Evolutionary conservation across 37 sponge, comb jelly and placozoan genomes (phyloP), one percentile per base, ranked within the genome.

Genomic region (Corticium candelabrum): DNA sequence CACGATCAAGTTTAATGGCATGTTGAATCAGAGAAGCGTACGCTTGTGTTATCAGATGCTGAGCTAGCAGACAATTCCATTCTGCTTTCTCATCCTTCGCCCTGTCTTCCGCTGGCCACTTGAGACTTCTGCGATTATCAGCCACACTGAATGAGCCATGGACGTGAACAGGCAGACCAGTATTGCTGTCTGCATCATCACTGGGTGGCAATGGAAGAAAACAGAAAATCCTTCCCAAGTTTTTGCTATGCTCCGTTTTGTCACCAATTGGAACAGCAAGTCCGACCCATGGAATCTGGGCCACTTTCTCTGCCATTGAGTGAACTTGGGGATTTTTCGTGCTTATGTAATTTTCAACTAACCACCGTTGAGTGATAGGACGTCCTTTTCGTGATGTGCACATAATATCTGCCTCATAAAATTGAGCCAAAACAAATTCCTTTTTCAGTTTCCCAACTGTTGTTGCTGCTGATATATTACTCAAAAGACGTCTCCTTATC

Each of bases 91-190:
- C 86, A 32, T 75, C 81, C 40, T 86, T 80, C 50, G 81, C 73
- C 21, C 85, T 81, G 36, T 92, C 93, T 69, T 39, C 41, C 3
- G 76, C 34, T 34, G 93, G 93, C 93, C 93, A 92, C 78, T 89
- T 88, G 30, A 92, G 84, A 74, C 74, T 75, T 15, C 86, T 83
- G 21, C 93, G 38, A 41, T 92, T 86, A 7, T 0, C 2, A 83
- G 76, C 73, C 21, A 88, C 79, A 4, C 74, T 83, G 84, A 88
- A 88, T 34, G 75, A 80, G 41, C 78, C 82, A 77, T 81, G 84
- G 36, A 88, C 85, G 34, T 85, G 85, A 3, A 84, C 84, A 5
- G 85, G 85, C 3, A 88, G 79, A 5, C 84, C 85, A 67, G 85
- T 88, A 21, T 50, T 50, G 62, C 62, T 50, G 62, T 50, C 62